Evolutionary conservation across 2,888 invertebrate genomes (phyloP).

Genomic region (Morpho deidamia): DNA sequence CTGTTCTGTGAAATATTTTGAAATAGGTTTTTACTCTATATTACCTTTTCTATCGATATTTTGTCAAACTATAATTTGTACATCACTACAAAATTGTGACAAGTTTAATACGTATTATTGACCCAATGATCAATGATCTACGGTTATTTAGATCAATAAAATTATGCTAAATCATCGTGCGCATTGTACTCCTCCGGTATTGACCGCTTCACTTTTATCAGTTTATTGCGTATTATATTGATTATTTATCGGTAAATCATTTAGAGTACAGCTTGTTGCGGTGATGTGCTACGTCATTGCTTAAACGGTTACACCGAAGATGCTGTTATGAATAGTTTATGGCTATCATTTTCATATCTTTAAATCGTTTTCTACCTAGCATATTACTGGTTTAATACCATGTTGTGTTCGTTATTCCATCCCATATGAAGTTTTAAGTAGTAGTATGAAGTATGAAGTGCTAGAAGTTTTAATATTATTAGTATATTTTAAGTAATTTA

Average conservation of each 20-base stretch:
- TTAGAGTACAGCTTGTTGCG: slow-evolving; percentile 14
- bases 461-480: too few relatives aligned
- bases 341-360: too few relatives aligned
- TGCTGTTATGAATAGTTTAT: too few relatives aligned
- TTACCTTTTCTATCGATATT: slow-evolving; percentile 20
- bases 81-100: slow-evolving; percentile 48
- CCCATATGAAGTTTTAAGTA: too few relatives aligned
- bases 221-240: slow-evolving; percentile 24
- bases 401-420: too few relatives aligned
- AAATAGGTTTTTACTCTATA: not conserved
- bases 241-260: slow-evolving; percentile 11
- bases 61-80: slow-evolving; percentile 14
- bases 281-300: slow-evolving; percentile 31
- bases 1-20: too few relatives aligned
- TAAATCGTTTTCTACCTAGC: too few relatives aligned
- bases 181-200: slow-evolving; percentile 47
- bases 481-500: too few relatives aligned
- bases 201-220: slow-evolving; percentile 57
- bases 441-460: too few relatives aligned
- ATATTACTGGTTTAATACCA: too few relatives aligned
- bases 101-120: slow-evolving; percentile 63
- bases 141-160: slow-evolving; percentile 73
- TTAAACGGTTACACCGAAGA: slow-evolving; percentile 30
- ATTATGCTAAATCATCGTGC: slow-evolving; percentile 72
- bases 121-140: slow-evolving; percentile 71